phyloP scores from a whole-genome alignment of 2,888 invertebrate species.

The Xylota sylvarum region DNA sequence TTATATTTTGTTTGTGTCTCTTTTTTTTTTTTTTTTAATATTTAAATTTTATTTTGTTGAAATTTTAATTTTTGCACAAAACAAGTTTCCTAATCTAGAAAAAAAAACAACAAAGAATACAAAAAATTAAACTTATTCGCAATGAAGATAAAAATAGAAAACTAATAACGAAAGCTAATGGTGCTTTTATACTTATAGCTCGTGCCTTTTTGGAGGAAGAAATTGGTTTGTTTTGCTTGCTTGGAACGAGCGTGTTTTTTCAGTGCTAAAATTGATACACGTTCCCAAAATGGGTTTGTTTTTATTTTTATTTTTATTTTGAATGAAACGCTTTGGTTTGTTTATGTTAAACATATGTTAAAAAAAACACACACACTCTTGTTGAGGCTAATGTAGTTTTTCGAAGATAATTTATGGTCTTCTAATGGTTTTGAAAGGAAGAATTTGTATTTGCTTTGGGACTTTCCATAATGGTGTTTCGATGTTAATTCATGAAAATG shows the following conservation, averaged over 20 bases:
- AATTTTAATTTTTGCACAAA: constrained; percentile 25
- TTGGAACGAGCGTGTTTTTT: constrained; percentile 5
- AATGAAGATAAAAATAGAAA: constrained; percentile 44
- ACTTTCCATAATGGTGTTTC: constrained; percentile 22
- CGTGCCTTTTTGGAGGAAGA: constrained; percentile 10
- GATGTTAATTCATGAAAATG: constrained; percentile 20
- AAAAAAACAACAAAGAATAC: not conserved
- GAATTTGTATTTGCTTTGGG: not conserved
- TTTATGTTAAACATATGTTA: constrained; percentile 47
- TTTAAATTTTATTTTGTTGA: constrained; percentile 13
- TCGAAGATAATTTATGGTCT: constrained; percentile 23
- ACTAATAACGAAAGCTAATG: too few species aligned
- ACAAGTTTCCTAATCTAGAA: constrained; percentile 56
- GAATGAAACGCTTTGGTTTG: constrained; percentile 25
- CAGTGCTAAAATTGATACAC: constrained; percentile 24
- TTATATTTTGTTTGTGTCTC: not conserved
- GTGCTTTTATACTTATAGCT: not conserved
- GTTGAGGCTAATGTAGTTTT: constrained; percentile 13
- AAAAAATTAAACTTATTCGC: constrained; percentile 22
- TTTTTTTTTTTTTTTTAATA: constrained; percentile 5
- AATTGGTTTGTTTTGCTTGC: constrained; percentile 23
- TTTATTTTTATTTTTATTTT: constrained; percentile 6
- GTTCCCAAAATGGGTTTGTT: constrained; percentile 37
- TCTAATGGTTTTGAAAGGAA: constrained; percentile 15
- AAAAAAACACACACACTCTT: not conserved